phyloP scores from a whole-genome alignment of 2,113 vertebrate species.

The Macquaria ambigua region DNA sequence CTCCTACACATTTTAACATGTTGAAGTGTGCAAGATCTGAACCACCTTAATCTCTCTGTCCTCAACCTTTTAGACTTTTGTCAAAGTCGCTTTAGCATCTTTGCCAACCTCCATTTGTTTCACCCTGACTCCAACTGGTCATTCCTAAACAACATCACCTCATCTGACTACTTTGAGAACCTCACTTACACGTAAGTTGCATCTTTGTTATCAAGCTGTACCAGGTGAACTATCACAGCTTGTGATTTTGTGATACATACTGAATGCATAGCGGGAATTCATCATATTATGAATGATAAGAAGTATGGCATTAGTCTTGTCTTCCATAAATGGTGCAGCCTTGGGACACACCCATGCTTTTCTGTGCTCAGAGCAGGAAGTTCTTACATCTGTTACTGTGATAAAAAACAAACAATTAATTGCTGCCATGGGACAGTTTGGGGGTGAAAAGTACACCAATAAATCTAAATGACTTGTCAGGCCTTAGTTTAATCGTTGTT shows the following conservation, averaged over 20 bases:
- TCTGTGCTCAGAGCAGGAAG: not conserved
- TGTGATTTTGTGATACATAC: not conserved
- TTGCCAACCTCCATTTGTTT: slow-evolving; percentile 53
- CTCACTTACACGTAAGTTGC: slow-evolving; percentile 40
- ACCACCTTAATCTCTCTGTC: not conserved
- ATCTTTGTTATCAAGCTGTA: not conserved
- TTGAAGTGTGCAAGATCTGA: not conserved
- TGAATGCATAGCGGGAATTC: not conserved
- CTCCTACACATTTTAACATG: not conserved
- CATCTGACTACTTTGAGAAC: not conserved
- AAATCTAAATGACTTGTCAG: slow-evolving; percentile 7
- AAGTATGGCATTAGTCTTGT: not conserved
- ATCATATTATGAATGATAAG: not conserved
- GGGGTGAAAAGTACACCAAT: not conserved
- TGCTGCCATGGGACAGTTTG: not conserved
- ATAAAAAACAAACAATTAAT: not conserved
- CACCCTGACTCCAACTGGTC: slow-evolving; percentile 57
- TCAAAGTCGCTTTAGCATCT: not conserved
- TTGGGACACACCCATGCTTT: slow-evolving; percentile 9
- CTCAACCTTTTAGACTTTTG: slow-evolving; percentile 31
- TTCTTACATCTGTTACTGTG: not conserved
- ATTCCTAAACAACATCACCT: slow-evolving; percentile 59
- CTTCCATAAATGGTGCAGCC: not conserved
- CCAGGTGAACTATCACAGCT: not conserved
- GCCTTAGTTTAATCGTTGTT: not conserved